Conservation (phyloP, 2,797 vertebrate genomes). For the Calcarius lapponicus region DNA sequence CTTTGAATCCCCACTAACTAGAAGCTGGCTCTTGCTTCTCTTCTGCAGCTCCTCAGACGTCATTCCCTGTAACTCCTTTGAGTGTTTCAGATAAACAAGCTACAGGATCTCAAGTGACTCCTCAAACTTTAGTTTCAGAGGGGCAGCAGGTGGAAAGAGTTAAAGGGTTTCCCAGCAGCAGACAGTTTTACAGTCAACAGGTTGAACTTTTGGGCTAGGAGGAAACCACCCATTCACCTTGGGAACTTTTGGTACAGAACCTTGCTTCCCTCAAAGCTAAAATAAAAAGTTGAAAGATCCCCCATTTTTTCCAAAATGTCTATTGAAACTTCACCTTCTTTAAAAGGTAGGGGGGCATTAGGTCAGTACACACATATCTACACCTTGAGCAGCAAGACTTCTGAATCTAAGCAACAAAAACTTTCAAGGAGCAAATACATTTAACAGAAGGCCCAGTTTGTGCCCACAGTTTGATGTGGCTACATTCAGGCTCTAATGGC, state of each 20-base stretch:
- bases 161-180: background rate
- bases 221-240: background rate
- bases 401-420: background rate
- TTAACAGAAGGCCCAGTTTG: background rate
- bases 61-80: background rate
- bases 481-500: background rate
- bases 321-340: background rate
- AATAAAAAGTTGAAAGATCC: background rate
- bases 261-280: background rate
- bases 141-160: background rate
- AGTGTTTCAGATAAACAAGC: background rate
- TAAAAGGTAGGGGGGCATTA: background rate
- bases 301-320: background rate
- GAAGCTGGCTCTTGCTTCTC: background rate
- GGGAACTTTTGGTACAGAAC: background rate
- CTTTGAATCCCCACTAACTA: background rate
- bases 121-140: background rate
- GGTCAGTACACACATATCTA: background rate
- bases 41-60: background rate
- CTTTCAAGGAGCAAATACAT: background rate
- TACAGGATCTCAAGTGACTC: fast-evolving
- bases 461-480: background rate
- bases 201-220: background rate
- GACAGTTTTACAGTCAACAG: background rate
- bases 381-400: background rate